Evolutionary conservation across 2,113 vertebrate species (phyloP), one percentile per base, ranked within the genome.

Genomic region (Camelus bactrianus): DNA sequence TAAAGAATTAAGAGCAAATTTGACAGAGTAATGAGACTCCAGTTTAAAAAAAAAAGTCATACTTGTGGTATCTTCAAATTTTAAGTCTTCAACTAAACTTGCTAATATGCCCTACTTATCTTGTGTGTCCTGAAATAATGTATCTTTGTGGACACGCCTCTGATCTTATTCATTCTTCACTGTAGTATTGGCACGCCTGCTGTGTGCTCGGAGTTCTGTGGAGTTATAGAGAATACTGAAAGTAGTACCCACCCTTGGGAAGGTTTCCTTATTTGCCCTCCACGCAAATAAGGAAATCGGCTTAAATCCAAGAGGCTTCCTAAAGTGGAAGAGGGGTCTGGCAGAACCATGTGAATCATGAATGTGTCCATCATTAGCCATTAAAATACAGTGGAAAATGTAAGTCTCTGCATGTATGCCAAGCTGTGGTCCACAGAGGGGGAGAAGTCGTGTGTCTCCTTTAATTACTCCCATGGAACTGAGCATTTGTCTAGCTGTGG

Each of bases 401-500:
- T 64, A 86, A 96, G 96, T 97, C 96, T 94, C 69, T 0, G 0
- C 12, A 32, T 28, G 67, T 77, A 48, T 2, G 62, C 35, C 56
- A 73, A 7, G 82, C 92, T 91, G 69, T 60, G 95, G 79, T 65
- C 52, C 79, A 30, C 1, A 3, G 20, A 38, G 20, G 60, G 72
- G 80, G 82, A 76, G 19, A 69, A 60, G 65, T 62, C 69, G 48
- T 50, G 20, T 20, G 67, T 70, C 89, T 95, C 69, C 42, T 69
- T 94, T 96, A 94, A 98, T 97, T 85, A 88, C 20, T 97, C 96
- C 96, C 90, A 22, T 52, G 80, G 87, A 97, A 84, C 94, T 35
- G 80, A 97, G 94, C 94, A 76, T 91, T 94, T 26, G 96, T 96
- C 96, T 96, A 95, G 96, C 96, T 92, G 32, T 46, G 48, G 96